Conservation (phyloP, 2,113 vertebrate genomes). For the western clawed frog (Xenopus tropicalis) region UCB_Xtro_10.0 CM004444.2:89024001-89024500, state of each 20-base stretch:
- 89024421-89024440: constrained; percentile 42
- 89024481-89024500: constrained; percentile 19
- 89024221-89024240: not conserved
- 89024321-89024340: constrained; percentile 20
- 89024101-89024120: not conserved
- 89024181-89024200: not conserved
- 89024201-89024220: not conserved
- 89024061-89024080: constrained; percentile 3
- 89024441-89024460: constrained; percentile 23
- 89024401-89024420: constrained; percentile 24
- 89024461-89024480: constrained; percentile 38
- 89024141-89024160: not conserved
- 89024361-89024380: constrained; percentile 41
- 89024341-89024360: constrained; percentile 27
- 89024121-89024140: not conserved
- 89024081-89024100: constrained; percentile 10
- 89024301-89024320: not conserved
- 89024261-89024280: not conserved
- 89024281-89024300: not conserved
- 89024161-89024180: not conserved
- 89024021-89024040: not conserved
- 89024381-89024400: constrained; percentile 35
- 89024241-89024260: not conserved
- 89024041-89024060: constrained; percentile 1
- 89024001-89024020: constrained; percentile 3